phyloP scores from a whole-genome alignment of 1,140 invertebrate genomes.

The Vollenhovia emeryi region DNA sequence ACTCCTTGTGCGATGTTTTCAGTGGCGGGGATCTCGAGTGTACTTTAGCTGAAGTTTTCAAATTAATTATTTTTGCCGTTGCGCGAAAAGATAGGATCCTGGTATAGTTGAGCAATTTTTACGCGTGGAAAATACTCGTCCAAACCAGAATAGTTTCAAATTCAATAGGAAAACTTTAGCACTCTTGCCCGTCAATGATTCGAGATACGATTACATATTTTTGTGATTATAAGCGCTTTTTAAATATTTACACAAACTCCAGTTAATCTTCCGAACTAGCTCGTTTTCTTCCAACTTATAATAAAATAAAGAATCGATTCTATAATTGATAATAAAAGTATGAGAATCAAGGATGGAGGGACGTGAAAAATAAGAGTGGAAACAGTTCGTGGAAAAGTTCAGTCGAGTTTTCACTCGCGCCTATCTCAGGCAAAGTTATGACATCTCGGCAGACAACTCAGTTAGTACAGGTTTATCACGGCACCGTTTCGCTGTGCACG shows the following conservation, averaged over 20 bases:
- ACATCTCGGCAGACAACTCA: background rate
- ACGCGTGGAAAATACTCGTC: background rate
- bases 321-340: slow-evolving; percentile 1
- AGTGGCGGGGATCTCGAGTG: background rate
- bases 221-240: background rate
- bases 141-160: background rate
- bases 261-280: background rate
- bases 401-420: background rate
- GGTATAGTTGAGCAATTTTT: background rate
- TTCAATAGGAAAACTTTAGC: background rate
- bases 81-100: background rate
- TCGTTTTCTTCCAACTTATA: background rate
- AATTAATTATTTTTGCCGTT: background rate
- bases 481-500: background rate
- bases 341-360: background rate
- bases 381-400: background rate
- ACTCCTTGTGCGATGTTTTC: slow-evolving; percentile 28
- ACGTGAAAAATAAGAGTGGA: background rate
- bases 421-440: slow-evolving; percentile 38
- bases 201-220: background rate
- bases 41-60: background rate
- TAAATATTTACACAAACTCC: background rate
- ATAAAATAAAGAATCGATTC: background rate
- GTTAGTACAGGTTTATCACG: slow-evolving; percentile 35
- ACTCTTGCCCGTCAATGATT: background rate